phyloP scores from a whole-genome alignment of 1,140 invertebrate species.

The Eupeodes corollae region DNA sequence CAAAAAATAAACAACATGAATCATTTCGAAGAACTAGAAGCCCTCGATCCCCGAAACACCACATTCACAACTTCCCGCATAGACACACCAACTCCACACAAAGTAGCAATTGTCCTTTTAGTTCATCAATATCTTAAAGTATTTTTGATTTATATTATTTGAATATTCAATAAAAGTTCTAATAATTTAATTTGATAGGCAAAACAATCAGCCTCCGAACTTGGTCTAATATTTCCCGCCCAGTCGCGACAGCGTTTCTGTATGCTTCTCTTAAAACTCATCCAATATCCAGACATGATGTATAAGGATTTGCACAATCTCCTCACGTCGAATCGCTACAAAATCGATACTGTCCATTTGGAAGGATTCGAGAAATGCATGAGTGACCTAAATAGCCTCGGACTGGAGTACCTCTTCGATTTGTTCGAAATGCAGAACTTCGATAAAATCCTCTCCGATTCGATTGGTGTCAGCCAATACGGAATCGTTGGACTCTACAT shows the following conservation, averaged over 20 bases:
- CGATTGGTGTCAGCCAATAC: conserved; percentile 38
- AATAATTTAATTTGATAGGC: conserved; percentile 12
- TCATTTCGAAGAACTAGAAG: conserved; percentile 29
- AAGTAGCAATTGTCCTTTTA: conserved; percentile 27
- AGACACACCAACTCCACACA: conserved; percentile 30
- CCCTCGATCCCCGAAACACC: conserved; percentile 24
- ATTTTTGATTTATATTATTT: background rate
- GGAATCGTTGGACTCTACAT: conserved; percentile 60
- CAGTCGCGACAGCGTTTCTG: conserved; percentile 44
- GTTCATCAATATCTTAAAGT: conserved; percentile 33
- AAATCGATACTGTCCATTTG: conserved; percentile 40
- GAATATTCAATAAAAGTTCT: background rate
- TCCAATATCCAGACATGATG: conserved; percentile 56
- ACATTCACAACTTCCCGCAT: conserved; percentile 16
- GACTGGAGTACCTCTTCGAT: conserved; percentile 51
- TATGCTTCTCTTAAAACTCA: conserved; percentile 48
- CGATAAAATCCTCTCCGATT: conserved; percentile 24
- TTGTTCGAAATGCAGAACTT: conserved; percentile 46
- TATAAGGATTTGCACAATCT: conserved; percentile 45
- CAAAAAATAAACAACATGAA: conserved; percentile 17
- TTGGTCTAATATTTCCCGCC: conserved; percentile 19
- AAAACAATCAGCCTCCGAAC: conserved; percentile 20
- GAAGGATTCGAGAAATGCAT: conserved; percentile 44
- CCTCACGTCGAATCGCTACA: conserved; percentile 43
- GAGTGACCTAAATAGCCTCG: conserved; percentile 40